Base-by-base conservation (phyloP, 2,797 vertebrate species). In the Furcifer pardalis region DNA sequence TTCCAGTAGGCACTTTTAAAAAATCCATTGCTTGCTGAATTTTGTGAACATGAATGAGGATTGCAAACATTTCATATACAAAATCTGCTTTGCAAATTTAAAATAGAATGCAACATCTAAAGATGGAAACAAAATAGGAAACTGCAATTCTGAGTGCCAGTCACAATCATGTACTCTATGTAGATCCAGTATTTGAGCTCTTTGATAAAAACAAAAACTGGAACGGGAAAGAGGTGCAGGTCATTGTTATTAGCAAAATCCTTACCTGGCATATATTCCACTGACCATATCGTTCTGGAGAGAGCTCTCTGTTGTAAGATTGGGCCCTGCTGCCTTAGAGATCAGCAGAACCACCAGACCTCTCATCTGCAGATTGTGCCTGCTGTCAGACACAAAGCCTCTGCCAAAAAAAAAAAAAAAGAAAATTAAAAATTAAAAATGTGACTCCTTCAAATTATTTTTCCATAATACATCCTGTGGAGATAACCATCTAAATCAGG, bases 311-410 rank as follows among this genome's bases (percentile, higher is more conserved):
- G 93, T 59, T 0, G 85, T 37, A 5, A 91, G 86, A 87, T 95
- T 97, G n/a, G 97, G 97, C 74, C 98, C 98, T 0, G 98, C 98
- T 3, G 98, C 97, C 95, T 99, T 99, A 7, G 98, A 99, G 92
- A 99, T 92, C 4, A 99, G 97, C 83, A 99, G 89, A 0, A 99
- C 94, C 1, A 99, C 96, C 92, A 99, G 95, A 56, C 98, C 98
- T 85, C 98, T 95, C 96, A 98, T 97, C 93, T 99, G 98, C 59
- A 99, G 96, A 90, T 97, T 98, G 93, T 98, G 97, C 79, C 93
- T 96, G 94, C 96, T 99, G 85, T 99, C 98, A 0, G 96, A 96
- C 21, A 99, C 97, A 87, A 99, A 97, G 0, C 97, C 97, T 94
- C 98, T 99, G 95, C 27, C 72, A 93, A 90, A 88, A 86, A 5